phyloP scores from a whole-genome alignment of 2,888 invertebrate species.

The Troides aeacus region DNA sequence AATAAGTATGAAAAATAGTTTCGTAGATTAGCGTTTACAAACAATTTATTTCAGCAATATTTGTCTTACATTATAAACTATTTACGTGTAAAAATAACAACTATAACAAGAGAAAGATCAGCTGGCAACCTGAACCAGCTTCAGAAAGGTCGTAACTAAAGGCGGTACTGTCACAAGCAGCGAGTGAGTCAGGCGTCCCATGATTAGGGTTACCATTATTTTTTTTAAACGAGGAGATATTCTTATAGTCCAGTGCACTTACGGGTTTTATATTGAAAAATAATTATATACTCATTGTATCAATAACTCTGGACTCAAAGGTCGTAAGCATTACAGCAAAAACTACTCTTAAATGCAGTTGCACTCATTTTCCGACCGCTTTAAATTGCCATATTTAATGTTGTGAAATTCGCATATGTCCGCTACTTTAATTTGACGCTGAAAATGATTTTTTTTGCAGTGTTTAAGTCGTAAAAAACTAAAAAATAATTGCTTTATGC shows the following conservation, averaged over 20 bases:
- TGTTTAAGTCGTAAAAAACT: too few species aligned
- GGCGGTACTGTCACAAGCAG: conserved; percentile 14
- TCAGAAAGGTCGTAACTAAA: conserved; percentile 23
- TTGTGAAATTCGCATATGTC: too few species aligned
- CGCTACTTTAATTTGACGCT: too few species aligned
- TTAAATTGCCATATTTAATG: too few species aligned
- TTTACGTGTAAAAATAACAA: background rate
- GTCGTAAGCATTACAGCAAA: too few species aligned
- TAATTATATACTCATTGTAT: too few species aligned
- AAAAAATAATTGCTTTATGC: too few species aligned
- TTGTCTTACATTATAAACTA: background rate
- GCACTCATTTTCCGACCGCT: too few species aligned
- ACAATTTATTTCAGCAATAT: background rate
- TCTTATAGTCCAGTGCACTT: background rate
- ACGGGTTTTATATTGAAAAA: background rate
- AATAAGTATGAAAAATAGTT: background rate
- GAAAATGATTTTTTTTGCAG: too few species aligned
- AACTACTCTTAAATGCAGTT: too few species aligned
- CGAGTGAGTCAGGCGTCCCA: conserved; percentile 10
- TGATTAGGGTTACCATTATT: conserved; percentile 5
- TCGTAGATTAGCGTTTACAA: background rate
- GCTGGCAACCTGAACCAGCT: conserved; percentile 23
- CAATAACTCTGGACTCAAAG: too few species aligned
- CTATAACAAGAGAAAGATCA: conserved; percentile 8
- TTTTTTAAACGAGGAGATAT: background rate